phyloP scores from a whole-genome alignment of 2,888 invertebrate species.

The Dascillus cervinus region DNA sequence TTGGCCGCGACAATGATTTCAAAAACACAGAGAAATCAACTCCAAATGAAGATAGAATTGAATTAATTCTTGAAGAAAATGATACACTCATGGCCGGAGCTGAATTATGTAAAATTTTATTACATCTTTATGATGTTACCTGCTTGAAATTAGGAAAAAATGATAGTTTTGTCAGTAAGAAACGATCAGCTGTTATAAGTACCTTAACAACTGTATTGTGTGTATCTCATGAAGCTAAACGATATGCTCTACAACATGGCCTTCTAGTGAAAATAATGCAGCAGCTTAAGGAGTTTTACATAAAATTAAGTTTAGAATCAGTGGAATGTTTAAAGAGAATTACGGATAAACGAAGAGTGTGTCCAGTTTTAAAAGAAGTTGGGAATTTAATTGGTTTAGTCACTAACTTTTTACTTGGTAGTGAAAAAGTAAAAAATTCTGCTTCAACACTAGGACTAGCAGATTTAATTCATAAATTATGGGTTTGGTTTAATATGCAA shows the following conservation, averaged over 20 bases:
- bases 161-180: slow-evolving; percentile 22
- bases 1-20: slow-evolving; percentile 18
- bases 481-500: slow-evolving; percentile 59
- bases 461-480: slow-evolving; percentile 54
- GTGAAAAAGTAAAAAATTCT: slow-evolving; percentile 47
- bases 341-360: slow-evolving; percentile 39
- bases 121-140: slow-evolving; percentile 42
- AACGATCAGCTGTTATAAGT: slow-evolving; percentile 38
- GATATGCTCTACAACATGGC: slow-evolving; percentile 38
- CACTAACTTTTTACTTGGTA: slow-evolving; percentile 53
- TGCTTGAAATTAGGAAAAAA: slow-evolving; percentile 33
- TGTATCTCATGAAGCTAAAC: slow-evolving; percentile 44
- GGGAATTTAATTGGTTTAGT: slow-evolving; percentile 50
- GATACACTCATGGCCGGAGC: slow-evolving; percentile 33
- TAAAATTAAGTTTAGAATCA: slow-evolving; percentile 44
- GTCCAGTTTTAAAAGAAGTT: slow-evolving; percentile 50
- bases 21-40: slow-evolving; percentile 8
- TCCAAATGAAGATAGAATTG: slow-evolving; percentile 2
- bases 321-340: slow-evolving; percentile 40
- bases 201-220: slow-evolving; percentile 43
- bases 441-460: slow-evolving; percentile 50
- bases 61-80: not conserved
- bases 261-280: slow-evolving; percentile 37
- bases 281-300: slow-evolving; percentile 42
- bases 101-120: slow-evolving; percentile 42